phyloP scores from a whole-genome alignment of 2,888 invertebrate species.

The Colletes collaris region DNA sequence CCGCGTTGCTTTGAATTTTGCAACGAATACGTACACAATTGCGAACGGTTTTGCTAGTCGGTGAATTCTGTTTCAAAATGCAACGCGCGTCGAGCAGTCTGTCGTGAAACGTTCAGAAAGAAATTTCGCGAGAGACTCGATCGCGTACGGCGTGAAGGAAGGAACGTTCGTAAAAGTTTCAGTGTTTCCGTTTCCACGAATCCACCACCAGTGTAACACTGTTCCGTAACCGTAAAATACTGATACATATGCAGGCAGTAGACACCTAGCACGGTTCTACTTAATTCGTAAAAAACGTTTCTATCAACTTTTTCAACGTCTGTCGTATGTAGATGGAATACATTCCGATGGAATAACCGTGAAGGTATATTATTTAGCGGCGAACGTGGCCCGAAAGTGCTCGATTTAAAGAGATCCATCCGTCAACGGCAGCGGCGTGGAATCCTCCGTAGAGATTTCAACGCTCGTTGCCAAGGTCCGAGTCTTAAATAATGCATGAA shows the following conservation, averaged over 20 bases:
- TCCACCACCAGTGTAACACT: too few species aligned
- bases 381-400: neutral
- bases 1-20: slow-evolving; percentile 63
- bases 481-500: slow-evolving; percentile 73
- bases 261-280: too few species aligned
- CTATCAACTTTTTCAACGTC: too few species aligned
- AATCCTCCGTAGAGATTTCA: slow-evolving; percentile 63
- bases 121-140: neutral
- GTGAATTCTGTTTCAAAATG: neutral
- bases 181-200: too few species aligned
- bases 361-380: neutral
- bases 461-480: slow-evolving; percentile 65
- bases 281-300: too few species aligned
- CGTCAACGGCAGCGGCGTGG: slow-evolving; percentile 4
- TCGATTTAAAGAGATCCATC: slow-evolving; percentile 22
- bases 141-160: too few species aligned
- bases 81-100: neutral
- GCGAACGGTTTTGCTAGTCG: neutral
- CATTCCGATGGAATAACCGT: neutral
- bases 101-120: neutral
- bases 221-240: too few species aligned
- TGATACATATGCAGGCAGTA: too few species aligned
- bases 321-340: neutral
- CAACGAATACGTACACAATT: slow-evolving; percentile 30
- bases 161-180: too few species aligned